Evolutionary conservation across 2,113 vertebrate genomes (phyloP).

Genomic region (Oceanodroma tethys): DNA sequence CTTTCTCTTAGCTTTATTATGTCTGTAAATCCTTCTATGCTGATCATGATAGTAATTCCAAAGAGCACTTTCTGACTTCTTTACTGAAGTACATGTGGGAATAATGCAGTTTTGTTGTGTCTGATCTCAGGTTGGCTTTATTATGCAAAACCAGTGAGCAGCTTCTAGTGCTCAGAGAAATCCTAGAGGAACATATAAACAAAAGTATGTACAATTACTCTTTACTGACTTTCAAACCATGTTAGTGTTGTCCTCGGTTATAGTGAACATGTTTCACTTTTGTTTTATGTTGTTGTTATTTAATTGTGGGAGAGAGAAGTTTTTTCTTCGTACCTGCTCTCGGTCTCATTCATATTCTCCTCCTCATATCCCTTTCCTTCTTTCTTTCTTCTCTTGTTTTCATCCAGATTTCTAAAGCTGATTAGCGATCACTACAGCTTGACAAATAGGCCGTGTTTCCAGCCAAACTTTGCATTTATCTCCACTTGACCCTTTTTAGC

Average conservation of each 20-base stretch:
- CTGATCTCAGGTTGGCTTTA: constrained; percentile 63
- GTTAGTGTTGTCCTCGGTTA: neutral
- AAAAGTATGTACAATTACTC: constrained; percentile 46
- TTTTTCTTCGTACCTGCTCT: constrained; percentile 21
- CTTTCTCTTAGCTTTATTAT: constrained; percentile 30
- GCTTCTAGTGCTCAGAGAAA: constrained; percentile 32
- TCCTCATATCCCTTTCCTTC: neutral
- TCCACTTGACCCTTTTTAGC: constrained; percentile 51
- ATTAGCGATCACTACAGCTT: neutral
- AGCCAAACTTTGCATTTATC: constrained; percentile 59
- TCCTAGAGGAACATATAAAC: constrained; percentile 52
- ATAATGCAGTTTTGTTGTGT: constrained; percentile 62
- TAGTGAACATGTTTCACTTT: neutral
- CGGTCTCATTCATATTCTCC: neutral
- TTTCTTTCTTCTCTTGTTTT: neutral
- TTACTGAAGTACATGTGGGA: constrained; percentile 36
- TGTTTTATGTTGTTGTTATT: neutral
- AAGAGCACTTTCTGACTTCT: constrained; percentile 48
- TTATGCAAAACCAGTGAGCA: constrained; percentile 47
- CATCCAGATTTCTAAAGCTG: neutral
- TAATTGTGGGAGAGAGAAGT: constrained; percentile 9
- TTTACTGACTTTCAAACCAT: constrained; percentile 55
- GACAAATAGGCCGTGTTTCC: constrained; percentile 49
- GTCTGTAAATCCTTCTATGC: constrained; percentile 35
- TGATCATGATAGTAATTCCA: neutral